Evolutionary conservation across 2,797 vertebrate genomes (phyloP).

Genomic region (Diglossa cyanea): DNA sequence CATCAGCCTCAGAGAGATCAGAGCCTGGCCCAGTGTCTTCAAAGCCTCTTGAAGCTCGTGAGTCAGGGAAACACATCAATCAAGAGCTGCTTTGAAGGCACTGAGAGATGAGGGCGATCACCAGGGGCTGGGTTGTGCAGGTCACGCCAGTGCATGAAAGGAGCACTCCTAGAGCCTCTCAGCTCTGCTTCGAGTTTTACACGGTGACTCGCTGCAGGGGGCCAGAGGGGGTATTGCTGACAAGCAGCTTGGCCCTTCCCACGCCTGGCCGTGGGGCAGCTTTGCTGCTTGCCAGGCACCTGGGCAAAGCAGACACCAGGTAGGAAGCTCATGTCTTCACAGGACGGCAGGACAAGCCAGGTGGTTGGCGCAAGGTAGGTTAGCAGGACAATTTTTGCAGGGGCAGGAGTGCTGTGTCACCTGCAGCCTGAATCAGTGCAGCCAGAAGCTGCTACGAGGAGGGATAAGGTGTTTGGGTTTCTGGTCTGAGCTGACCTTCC

Average conservation of each 20-base stretch:
- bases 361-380: neutral
- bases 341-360: neutral
- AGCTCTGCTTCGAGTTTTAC: slow-evolving; percentile 61
- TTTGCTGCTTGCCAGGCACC: accelerated
- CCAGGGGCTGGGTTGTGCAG: slow-evolving; percentile 42
- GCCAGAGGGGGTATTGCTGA: neutral
- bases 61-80: slow-evolving; percentile 65
- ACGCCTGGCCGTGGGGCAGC: accelerated
- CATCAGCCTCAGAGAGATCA: slow-evolving; percentile 55
- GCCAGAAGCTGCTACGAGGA: neutral
- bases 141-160: slow-evolving; percentile 32
- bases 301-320: accelerated
- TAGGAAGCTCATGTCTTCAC: accelerated
- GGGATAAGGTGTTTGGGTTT: neutral
- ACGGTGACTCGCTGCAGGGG: neutral
- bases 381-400: neutral
- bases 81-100: slow-evolving; percentile 51
- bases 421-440: neutral
- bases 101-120: slow-evolving; percentile 18
- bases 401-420: accelerated
- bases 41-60: slow-evolving; percentile 52
- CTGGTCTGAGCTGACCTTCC: neutral
- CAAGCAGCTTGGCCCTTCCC: neutral
- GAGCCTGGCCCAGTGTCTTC: slow-evolving; percentile 49
- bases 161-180: neutral